Base-by-base conservation (phyloP, 2,888 invertebrate species). In the Drosophila testacea region DNA sequence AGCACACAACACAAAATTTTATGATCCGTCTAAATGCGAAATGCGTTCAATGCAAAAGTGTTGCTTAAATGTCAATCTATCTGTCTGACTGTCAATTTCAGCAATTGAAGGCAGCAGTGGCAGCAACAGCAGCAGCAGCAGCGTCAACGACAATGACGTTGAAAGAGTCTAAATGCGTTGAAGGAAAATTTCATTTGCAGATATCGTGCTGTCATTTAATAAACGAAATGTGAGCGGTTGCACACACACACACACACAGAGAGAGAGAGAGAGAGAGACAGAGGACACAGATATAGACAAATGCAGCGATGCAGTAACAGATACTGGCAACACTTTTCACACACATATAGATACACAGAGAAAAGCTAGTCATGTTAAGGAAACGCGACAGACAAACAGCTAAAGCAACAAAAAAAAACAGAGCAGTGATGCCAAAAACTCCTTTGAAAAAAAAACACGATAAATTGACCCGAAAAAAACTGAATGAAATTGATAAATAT, bases 151-250 rank as follows among this genome's bases (percentile, higher is more conserved):
- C 60, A 46, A 36, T 39, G 44, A 48, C 51, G 51, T 62, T 60
- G 83, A 65, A 79, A 79, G 72, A 46, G 83, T 83, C 83, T 88
- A 83, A 83, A 83, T 88, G 83, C 79, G 89, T 84, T 85, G 80
- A 88, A 85, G 74, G 83, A 89, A 83, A 89, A 91, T 91, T 91
- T 91, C 91, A 91, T 91, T 91, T 89, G 91, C 88, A 91, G 91
- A 91, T 91, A 91, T 91, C 90, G 84, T 90, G 88, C 91, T 91
- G 91, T 90, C 91, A 91, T 90, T 90, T 91, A 90, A 91, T 90
- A 90, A 89, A 86, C 89, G 89, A 86, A 89, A 89, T 89, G 88
- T 80, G 88, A 87, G 85, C 81, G 81, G 69, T 78, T 69, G 13
- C 60, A 56, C 66, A 50, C 46, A 50, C 61, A 52, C 56, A 63